Base-by-base conservation (phyloP, 64 coral and sea anemone species). In the Actinia tenebrosa region DNA sequence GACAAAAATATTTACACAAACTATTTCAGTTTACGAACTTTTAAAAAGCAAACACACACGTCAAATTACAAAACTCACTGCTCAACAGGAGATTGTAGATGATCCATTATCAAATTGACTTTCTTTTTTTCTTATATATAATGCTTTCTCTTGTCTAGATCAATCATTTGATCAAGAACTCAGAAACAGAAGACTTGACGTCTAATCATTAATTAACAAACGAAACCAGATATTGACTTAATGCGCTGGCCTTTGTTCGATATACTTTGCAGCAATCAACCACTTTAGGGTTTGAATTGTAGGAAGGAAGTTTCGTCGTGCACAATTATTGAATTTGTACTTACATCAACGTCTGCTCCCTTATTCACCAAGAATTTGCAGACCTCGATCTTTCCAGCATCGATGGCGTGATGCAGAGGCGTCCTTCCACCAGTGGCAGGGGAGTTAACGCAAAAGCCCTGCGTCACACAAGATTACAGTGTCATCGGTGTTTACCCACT, bases 271-370 rank as follows among this genome's bases (percentile, higher is more conserved):
- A 30, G 69, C 69, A 75, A 27, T 75, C 23, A 30, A 14, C 69
- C 27, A 30, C 25, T 30, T 42, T 30, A 18, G 23, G 10, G 26
- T 75, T 30, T 27, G 63, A 0, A 58, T 11, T 2, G 6, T 58
- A 58, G 56, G 15, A 50, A 50, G 47, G 56, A 58, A 58, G 56
- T 14, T 58, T 58, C 56, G 56, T 58, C 22, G 5, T 64, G 6
- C 19, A 37, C 30, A 37, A 37, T 37, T 63, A 63, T 18, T n/a
- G 15, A 19, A 26, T 71, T 13, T 53, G 18, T 20, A 82, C 90
- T 91, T 63, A 91, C 90, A 62, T 91, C 86, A 7, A 87, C 84
- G 14, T 91, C 90, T 10, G 90, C 90, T 44, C 90, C 85, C 14
- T 83, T 86, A 1, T 59, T 17, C 50, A 91, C 62, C 47, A 91